A percentile compares a stretch with the other conserved stretches of the same genome.
Evolutionary conservation across 2,797 vertebrate species (phyloP).

Genomic region (Karalla daura): DNA sequence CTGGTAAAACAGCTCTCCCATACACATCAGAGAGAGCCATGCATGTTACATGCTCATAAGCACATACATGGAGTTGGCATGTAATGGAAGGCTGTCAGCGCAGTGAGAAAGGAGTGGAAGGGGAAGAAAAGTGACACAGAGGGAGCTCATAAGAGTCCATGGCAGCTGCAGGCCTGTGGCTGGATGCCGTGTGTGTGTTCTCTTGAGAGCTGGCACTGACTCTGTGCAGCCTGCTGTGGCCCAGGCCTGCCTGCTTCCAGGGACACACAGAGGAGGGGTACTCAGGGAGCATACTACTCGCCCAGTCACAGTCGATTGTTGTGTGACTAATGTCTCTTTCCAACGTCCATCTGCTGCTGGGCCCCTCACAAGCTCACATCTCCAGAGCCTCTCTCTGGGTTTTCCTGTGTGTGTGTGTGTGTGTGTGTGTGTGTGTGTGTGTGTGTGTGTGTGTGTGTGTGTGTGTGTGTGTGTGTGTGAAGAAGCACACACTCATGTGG

Average conservation of each 20-base stretch:
- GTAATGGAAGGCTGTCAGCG: conserved; percentile 27
- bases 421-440: too few relatives aligned
- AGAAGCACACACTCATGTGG: too few relatives aligned
- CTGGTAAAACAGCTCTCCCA: conserved; percentile 23
- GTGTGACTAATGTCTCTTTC: conserved; percentile 81
- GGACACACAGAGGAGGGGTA: conserved; percentile 37
- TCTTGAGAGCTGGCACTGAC: conserved; percentile 71
- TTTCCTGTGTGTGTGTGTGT: too few relatives aligned
- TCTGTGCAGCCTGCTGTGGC: conserved; percentile 66
- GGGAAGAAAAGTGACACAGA: conserved; percentile 47
- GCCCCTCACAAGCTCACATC: conserved; percentile 48
- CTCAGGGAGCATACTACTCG: conserved; percentile 56
- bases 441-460: too few relatives aligned
- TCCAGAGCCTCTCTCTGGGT: conserved; percentile 1
- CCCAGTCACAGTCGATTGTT: conserved; percentile 75
- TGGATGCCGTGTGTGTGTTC: conserved; percentile 63
- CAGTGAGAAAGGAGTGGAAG: conserved; percentile 33
- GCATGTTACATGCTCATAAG: conserved; percentile 19
- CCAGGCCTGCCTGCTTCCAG: conserved; percentile 64
- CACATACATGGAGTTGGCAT: conserved; percentile 33
- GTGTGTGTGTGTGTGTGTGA: too few relatives aligned
- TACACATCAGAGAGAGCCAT: conserved; percentile 32
- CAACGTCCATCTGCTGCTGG: conserved; percentile 77
- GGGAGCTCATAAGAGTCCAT: conserved; percentile 53
- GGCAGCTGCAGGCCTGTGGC: conserved; percentile 79